Evolutionary conservation across 2,797 vertebrate genomes (phyloP), one percentile per base, ranked within the genome.

Genomic region (Lagorchestes hirsutus): DNA sequence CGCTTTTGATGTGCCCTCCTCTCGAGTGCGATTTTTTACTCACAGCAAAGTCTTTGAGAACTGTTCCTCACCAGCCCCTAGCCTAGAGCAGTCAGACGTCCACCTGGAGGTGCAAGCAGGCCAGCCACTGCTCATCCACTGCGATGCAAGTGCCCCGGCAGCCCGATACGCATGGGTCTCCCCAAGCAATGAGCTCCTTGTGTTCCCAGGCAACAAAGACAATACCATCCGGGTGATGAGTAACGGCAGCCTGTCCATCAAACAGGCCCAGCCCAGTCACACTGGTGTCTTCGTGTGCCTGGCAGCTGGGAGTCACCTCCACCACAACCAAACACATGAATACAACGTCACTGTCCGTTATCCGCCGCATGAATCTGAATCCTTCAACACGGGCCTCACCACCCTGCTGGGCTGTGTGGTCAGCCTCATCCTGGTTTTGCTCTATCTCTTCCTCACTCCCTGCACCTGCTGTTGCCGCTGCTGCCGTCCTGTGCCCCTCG

Each of bases 311-410:
- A 97, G 98, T 95, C 98, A 96, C 93, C 98, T 91, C 92, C 99
- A 96, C 52, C 99, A 98, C 95, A 99, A 99, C 27, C 99, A 99
- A 96, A 99, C 99, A 0, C 98, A 98, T 0, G 99, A 99, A 97
- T 98, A 99, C 93, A 99, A 99, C 0, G 98, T 99, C 95, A 99
- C 99, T 0, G 99, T 99, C 94, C 96, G 98, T 28, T 94, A 87
- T 52, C 97, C 97, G 0, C 97, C 57, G 1, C 97, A 93, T 0
- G 96, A 97, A 0, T 98, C 27, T 0, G 99, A 99, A 95, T 96
- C 99, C 29, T 99, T 99, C 98, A 99, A 99, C 98, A 99, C 99
- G 0, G 99, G 99, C 11, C 99, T 99, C 97, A 99, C 99, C 0
- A 99, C 99, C 0, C 98, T 99, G 93, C 98, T 99, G 95, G 99